Evolutionary conservation across 1,140 invertebrate species (phyloP), one percentile per base, ranked within the genome.

Genomic region (Zelostemma sp.): DNA sequence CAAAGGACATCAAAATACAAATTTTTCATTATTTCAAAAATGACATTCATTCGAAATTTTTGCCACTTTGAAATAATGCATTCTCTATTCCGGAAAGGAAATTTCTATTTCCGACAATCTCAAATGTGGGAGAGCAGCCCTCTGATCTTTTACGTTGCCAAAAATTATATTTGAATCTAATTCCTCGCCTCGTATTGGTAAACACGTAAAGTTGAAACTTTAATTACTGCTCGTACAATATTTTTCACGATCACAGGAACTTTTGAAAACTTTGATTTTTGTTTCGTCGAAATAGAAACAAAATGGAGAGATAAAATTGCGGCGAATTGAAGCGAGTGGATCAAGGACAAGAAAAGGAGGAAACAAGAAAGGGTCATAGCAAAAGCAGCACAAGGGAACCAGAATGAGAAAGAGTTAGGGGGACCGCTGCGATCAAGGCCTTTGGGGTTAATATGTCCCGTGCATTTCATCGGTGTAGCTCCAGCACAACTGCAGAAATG

Each of bases 371-470:
- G 51, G 49, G 58, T 40, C 47, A 28, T 46, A 38, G 1, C 33
- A 25, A 48, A 47, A 60, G 46, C 19, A 12, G 16, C 15, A 18
- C 38, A 16, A 53, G 49, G 48, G 48, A 31, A 11, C 21, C 28
- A 11, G 35, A 4, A 38, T 11, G 40, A 15, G 14, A 41, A 41
- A 12, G 16, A 15, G 47, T 15, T 21, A 21, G 41, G 40, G 71
- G 51, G 57, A 58, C 40, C 47, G 35, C 31, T 31, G 51, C 35
- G 62, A 53, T 49, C 67, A 56, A 71, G 74, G 61, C 67, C 75
- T 76, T 70, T 58, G 61, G 67, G 63, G 17, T 41, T 68, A 68
- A 73, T 73, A 47, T 45, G 8, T 41, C 54, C 53, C 28, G 35
- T 41, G 51, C 61, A 19, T 71, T 60, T 59, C 25, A 40, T 45